Evolutionary conservation across 1,140 invertebrate species (phyloP), one percentile per base, ranked within the genome.

Genomic region (Aradophagus sp.): DNA sequence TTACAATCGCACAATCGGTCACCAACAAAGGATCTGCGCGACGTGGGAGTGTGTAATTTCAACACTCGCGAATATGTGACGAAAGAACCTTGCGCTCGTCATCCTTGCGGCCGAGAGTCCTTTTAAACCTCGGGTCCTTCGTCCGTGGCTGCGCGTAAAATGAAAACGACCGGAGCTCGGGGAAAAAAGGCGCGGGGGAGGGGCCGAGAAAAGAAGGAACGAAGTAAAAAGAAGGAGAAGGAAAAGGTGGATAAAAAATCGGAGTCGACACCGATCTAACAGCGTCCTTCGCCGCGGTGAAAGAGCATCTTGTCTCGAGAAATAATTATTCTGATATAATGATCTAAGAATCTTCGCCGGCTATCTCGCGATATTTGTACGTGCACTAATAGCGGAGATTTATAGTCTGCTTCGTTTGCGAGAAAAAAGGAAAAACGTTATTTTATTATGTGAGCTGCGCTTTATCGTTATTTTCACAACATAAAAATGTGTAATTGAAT

Each of bases 321-420:
- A 71, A 65, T 70, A 52, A 70, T 70, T 65, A 71, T 71, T 65
- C 59, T 53, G 59, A 65, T 65, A 61, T 65, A 71, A 71, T 65
- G 68, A 71, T 71, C 52, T 52, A 58, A 58, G 67, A 70, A 63
- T 70, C 48, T 55, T 47, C 55, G 16, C 47, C 47, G 39, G 42
- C 48, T 55, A 63, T 59, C 59, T 63, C 47, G 53, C 39, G 38
- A 65, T 65, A 67, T 67, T 65, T 53, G 67, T 56, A 56, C 31
- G 41, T 55, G 66, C 66, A 55, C 66, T 55, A 69, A 69, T 69
- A 55, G 56, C 35, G 31, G 32, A 69, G 50, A 69, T 61, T 61
- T 55, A 62, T 61, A 32, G 50, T 69, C 66, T 48, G 32, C 56
- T 35, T 61, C 48, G 53, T 48, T 47, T 41, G 55, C 41, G 12